Conservation (phyloP, 2,888 invertebrate species). For the Xestia sexstrigata region DNA sequence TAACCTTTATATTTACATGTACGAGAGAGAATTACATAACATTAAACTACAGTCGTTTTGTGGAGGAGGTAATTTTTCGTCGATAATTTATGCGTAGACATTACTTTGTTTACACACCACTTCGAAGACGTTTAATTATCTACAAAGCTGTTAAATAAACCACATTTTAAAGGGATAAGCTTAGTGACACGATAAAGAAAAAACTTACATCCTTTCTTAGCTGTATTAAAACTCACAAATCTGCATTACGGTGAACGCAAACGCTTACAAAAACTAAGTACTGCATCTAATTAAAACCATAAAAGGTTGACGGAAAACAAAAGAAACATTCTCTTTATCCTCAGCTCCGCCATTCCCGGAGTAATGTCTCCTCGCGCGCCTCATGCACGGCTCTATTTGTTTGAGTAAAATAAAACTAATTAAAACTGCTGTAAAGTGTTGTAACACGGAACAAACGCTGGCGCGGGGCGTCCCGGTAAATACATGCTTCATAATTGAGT, state of each 20-base stretch:
- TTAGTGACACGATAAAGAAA: neutral
- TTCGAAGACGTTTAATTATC: constrained; percentile 9
- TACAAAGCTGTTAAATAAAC: constrained; percentile 1
- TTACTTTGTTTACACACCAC: constrained; percentile 18
- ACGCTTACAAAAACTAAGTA: constrained; percentile 24
- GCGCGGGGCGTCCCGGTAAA: constrained; percentile 41
- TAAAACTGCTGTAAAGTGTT: constrained; percentile 47
- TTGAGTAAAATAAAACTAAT: constrained; percentile 64
- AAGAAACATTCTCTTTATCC: constrained; percentile 41
- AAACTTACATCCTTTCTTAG: neutral
- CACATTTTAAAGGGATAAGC: neutral
- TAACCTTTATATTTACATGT: constrained; percentile 51
- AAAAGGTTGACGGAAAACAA: constrained; percentile 52
- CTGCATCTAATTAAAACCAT: constrained; percentile 57
- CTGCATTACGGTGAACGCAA: constrained; percentile 5
- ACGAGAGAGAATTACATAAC: constrained; percentile 31
- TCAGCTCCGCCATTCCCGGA: constrained; percentile 31
- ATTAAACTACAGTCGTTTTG: constrained; percentile 40
- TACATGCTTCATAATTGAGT: constrained; percentile 60
- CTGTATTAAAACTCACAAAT: constrained; percentile 18
- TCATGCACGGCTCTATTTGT: constrained; percentile 45
- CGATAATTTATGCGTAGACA: constrained; percentile 24
- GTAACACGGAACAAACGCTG: constrained; percentile 41
- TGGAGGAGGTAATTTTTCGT: constrained; percentile 29
- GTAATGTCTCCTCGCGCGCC: constrained; percentile 33